Evolutionary conservation across 2,888 invertebrate genomes (phyloP), one percentile per base, ranked within the genome.

Genomic region (Drosophila pseudotalamancana): DNA sequence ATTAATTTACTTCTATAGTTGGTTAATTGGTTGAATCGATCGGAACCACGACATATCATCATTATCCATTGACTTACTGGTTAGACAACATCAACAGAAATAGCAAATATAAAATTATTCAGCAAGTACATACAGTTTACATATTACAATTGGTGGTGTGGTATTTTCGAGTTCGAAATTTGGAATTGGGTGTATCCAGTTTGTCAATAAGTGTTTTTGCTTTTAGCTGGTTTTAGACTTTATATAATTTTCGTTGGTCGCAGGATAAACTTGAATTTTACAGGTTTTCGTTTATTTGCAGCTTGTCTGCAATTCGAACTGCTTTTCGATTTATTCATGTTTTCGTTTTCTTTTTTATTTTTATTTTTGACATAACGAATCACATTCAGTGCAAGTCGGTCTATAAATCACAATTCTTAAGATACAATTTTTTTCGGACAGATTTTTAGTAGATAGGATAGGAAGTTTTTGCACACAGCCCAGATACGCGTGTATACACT

Each of bases 191-290:
- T n/a, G 27, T 43, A n/a, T 4, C 31, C 11, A 23, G 35, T 39
- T 69, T 60, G 50, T 23, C 63, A 16, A 27, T 19, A 49, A 18
- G 19, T n/a, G n/a, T 23, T 23, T 45, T 49, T 16, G 23, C 3
- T 11, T 18, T 46, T 35, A 9, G 42, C 50, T 42, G 40, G 19
- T 40, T 29, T 51, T 32, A 29, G 18, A 40, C 32, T 69, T 79
- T 69, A 69, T 46, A 61, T 64, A 74, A 59, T 61, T 51, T 51
- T 42, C 37, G 48, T 34, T 43, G 27, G 42, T 18, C 32, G 40
- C 75, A 73, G 73, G 74, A 84, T 80, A 72, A 84, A 81, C 74
- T 84, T 84, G 79, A 81, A 81, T 79, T 64, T 70, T 60, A 51
- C 50, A 34, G 61, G 82, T 73, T 78, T 78, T 68, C 45, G 31